Base-by-base conservation (phyloP, 2,113 vertebrate genomes). In the Anhinga anhinga region DNA sequence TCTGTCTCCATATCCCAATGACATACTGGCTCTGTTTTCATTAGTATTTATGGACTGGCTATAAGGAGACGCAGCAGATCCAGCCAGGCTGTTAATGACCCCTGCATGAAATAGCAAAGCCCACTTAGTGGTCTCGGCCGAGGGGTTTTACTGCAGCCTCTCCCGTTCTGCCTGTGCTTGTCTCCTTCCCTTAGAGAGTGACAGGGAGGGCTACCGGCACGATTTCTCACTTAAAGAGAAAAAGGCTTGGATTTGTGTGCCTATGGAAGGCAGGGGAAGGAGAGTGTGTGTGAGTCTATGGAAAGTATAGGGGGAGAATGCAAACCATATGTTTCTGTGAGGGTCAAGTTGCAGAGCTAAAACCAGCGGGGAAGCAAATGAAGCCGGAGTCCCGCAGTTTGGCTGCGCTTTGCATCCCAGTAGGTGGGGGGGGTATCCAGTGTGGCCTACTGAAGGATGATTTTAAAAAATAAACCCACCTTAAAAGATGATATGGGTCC, bases 1-100 rank as follows among this genome's bases (percentile, higher is more conserved):
- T 40, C 49, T 7, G 0, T 84, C 70, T 36, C 82, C 19, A 0
- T 52, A 55, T 66, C 74, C n/a, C 67, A 27, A 3, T 36, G 89
- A 47, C 89, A 15, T 27, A 1, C 55, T 32, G 44, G 82, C 83
- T 95, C 58, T 17, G 66, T 34, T 94, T 88, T 11, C 90, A 53
- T 83, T 58, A 8, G 90, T 94, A 86, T 98, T 97, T 97, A 94
- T 93, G 91, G 93, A 73, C 72, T 62, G 67, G 63, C 89, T 87
- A 10, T 73, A 42, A 85, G 80, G 71, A 90, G 91, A 53, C 0
- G 34, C 82, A 40, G 90, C 88, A 44, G 88, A 71, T 91, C 93
- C 79, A 85, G 92, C 84, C 3, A 10, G 72, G 90, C 40, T 82
- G 76, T 92, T 97, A 95, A 97, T 92, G 95, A 95, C 85, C 84